Percentiles rank a stretch among this genome's conserved stretches.
Conservation (phyloP, 2,113 vertebrate species). For the Spheniscus mendiculus region DNA sequence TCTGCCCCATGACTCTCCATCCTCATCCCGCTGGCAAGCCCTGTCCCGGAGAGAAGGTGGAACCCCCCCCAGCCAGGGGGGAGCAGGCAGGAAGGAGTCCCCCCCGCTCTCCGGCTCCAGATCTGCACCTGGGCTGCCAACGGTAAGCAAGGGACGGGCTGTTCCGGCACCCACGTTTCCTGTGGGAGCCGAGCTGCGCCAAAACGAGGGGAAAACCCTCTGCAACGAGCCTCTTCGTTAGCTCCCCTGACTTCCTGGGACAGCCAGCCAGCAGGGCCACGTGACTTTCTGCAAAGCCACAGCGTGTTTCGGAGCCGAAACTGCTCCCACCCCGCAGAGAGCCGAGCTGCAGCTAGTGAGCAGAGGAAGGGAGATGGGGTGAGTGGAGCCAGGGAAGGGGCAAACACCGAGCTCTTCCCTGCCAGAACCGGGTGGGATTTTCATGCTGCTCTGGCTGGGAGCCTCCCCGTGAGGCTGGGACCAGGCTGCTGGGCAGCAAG, state of each 20-base stretch:
- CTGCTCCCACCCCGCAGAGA: background rate
- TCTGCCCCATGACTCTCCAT: background rate
- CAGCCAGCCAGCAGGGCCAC: background rate
- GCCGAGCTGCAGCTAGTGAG: background rate
- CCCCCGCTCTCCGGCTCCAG: background rate
- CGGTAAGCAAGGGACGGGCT: rapidly evolving
- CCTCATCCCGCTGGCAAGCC: rapidly evolving
- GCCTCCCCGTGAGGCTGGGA: background rate
- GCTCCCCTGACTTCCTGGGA: background rate
- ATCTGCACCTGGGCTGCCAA: background rate
- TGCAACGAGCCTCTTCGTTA: background rate
- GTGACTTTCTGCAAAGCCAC: background rate
- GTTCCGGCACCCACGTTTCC: background rate
- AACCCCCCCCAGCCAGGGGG: background rate
- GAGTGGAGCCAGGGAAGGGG: background rate
- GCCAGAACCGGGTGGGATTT: background rate
- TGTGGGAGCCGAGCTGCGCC: background rate
- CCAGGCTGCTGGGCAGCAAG: background rate
- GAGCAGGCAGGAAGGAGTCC: background rate
- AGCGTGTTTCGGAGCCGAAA: background rate
- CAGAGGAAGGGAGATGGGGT: background rate
- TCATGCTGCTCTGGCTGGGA: background rate
- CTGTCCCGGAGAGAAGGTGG: background rate
- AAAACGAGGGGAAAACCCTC: background rate
- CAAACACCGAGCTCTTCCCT: background rate